phyloP scores from a whole-genome alignment of 2,888 invertebrate genomes.

The Dione vanillae region DNA sequence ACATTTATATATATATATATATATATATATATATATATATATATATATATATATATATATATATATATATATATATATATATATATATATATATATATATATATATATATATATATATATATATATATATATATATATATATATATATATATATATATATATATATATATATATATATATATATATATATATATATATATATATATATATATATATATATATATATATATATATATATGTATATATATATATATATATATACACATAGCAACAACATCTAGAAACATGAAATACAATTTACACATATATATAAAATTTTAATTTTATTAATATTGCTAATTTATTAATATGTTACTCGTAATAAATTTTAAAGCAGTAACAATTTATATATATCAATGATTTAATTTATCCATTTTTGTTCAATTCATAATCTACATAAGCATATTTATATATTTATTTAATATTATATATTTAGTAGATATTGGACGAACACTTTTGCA shows the following conservation, averaged over 20 bases:
- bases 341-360: background rate
- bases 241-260: no score
- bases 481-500: conserved; percentile 11
- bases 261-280: background rate
- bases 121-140: background rate
- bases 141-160: background rate
- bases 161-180: background rate
- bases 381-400: background rate
- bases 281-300: background rate
- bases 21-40: no score
- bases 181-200: no score
- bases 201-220: no score
- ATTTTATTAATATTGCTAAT: background rate
- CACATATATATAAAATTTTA: background rate
- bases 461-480: background rate
- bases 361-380: background rate
- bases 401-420: background rate
- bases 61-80: background rate
- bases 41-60: no score
- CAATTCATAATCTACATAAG: background rate
- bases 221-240: no score
- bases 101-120: background rate
- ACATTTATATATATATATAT: background rate
- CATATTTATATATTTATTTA: background rate
- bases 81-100: background rate